Evolutionary conservation across 2,888 invertebrate species (phyloP).

Genomic region (Gibbula magus): DNA sequence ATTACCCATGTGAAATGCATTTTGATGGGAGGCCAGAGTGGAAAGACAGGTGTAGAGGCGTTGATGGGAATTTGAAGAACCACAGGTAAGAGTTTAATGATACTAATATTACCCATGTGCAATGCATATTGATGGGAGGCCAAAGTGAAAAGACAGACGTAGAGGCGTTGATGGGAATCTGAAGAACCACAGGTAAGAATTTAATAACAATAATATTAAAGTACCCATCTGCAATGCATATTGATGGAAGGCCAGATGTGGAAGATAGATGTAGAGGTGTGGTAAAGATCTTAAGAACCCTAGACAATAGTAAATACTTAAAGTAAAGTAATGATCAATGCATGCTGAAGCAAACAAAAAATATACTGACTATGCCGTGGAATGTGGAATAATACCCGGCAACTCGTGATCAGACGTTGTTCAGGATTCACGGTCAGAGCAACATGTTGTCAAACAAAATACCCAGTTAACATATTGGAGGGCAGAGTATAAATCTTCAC

Average conservation of each 20-base stretch:
- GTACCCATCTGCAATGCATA: too few species aligned
- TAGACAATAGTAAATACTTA: too few species aligned
- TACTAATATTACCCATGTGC: neutral
- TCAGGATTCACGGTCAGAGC: too few species aligned
- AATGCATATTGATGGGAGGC: conserved; percentile 31
- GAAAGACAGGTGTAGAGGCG: conserved; percentile 41
- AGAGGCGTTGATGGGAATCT: conserved; percentile 35
- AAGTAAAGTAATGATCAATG: too few species aligned
- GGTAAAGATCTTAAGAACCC: conserved; percentile 41
- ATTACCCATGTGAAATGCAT: too few species aligned
- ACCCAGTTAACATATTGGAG: too few species aligned
- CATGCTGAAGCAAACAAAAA: too few species aligned
- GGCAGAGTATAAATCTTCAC: too few species aligned
- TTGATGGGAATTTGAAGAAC: conserved; percentile 37
- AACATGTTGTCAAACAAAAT: too few species aligned
- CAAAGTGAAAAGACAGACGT: conserved; percentile 45
- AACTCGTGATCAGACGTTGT: too few species aligned
- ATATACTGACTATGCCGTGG: too few species aligned
- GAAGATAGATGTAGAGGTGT: conserved; percentile 43
- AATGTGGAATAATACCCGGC: too few species aligned
- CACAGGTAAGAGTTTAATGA: conserved; percentile 41
- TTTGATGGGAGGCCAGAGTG: conserved; percentile 45
- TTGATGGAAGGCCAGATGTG: conserved; percentile 45
- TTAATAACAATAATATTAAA: neutral
- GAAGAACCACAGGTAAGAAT: conserved; percentile 48